phyloP scores from a whole-genome alignment of 2,888 invertebrate species.

The Melolontha melolontha region DNA sequence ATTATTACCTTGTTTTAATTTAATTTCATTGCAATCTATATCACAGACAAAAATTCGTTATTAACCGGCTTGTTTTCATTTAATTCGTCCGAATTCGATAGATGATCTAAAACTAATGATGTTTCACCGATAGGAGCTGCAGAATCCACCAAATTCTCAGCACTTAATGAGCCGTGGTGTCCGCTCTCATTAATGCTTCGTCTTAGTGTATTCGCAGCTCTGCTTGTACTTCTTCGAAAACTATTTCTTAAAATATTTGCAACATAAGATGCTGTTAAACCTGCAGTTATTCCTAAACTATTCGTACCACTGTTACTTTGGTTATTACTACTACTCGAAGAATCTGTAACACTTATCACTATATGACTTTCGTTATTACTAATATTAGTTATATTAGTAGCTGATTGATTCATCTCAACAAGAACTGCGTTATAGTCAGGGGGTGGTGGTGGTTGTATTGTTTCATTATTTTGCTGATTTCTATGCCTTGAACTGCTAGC shows the following conservation, averaged over 20 bases:
- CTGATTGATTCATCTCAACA: constrained; percentile 70
- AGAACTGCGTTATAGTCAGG: constrained; percentile 74
- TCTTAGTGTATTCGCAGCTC: constrained; percentile 59
- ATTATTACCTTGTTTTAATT: background rate
- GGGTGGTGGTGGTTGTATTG: constrained; percentile 66
- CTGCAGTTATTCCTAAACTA: constrained; percentile 53
- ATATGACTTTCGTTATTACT: constrained; percentile 27
- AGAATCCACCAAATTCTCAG: constrained; percentile 72
- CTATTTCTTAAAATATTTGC: constrained; percentile 71
- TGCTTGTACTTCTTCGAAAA: constrained; percentile 67
- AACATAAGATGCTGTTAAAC: constrained; percentile 70
- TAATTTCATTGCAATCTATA: constrained; percentile 53
- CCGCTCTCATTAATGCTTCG: constrained; percentile 51
- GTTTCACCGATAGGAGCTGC: constrained; percentile 71
- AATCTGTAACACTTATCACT: constrained; percentile 48
- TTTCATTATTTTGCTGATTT: constrained; percentile 40
- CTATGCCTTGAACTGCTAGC: constrained; percentile 48
- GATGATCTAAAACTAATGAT: constrained; percentile 61
- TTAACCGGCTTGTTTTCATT: constrained; percentile 53
- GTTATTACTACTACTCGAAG: constrained; percentile 43
- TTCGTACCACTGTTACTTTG: too few species aligned
- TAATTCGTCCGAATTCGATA: constrained; percentile 52
- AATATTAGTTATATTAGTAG: constrained; percentile 45
- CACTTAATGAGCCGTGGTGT: constrained; percentile 66
- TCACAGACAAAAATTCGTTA: constrained; percentile 62